Base-by-base conservation (phyloP, 2,888 invertebrate species). In the Melinopterus prodromus region DNA sequence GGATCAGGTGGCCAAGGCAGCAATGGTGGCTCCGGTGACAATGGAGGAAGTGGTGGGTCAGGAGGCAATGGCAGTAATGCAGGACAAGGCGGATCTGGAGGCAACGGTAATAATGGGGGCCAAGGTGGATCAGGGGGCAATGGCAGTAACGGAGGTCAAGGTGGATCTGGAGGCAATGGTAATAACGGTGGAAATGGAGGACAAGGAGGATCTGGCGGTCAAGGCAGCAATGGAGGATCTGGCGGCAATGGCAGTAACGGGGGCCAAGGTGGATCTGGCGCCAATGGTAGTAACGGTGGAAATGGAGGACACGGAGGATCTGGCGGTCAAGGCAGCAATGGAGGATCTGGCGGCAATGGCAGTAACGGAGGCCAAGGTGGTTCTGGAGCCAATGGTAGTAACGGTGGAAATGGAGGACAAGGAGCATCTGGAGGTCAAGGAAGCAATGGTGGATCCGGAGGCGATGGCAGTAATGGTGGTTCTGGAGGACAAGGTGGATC, bases 131-230 rank as follows among this genome's bases (percentile, higher is more conserved):
- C 26, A 26, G 83, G 79, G 0, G 82, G 80, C 14, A 79, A 82
- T 6, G 83, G 82, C 12, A 12, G 53, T 12, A 53, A 53, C 53
- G 26, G 26, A 26, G 26, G 53, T 53, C 53, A 71, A 1, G 16
- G 77, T 0, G 80, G 77, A 37, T n/a, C 71, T 96, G 97, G 4
- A 92, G 93, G 81, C 92, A 93, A 36, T 37, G 79, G 79, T 71
- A 70, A 76, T 3, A 9, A 76, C 70, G 78, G 76, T 14, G 93
- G 81, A 92, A 93, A 53, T 16, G 79, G 79, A 35, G 74, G 78
- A 7, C 7, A 76, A 76, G 78, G 76, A 16, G 53, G 5, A 9
- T 9, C 9, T 53, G 53, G 53, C 0, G 78, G 78, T 6, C n/a
- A 14, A 5, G 79, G 79, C 0, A 37, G 77, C 2, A 1, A 70